Evolutionary conservation across 2,797 vertebrate genomes (phyloP).

Genomic region (Myripristis murdjan): DNA sequence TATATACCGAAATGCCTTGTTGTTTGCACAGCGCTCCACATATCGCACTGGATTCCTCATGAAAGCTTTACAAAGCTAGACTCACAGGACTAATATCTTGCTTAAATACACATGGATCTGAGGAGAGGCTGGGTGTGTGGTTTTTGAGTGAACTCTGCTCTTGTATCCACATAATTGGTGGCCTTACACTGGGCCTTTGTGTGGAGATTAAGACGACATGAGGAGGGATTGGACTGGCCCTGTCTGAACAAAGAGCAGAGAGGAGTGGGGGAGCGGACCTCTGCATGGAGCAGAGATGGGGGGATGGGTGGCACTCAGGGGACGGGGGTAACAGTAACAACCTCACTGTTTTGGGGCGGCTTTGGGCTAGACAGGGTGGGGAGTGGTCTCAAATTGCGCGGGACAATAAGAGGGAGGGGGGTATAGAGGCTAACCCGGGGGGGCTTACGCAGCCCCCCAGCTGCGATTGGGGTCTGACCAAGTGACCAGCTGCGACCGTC

Average conservation of each 20-base stretch:
- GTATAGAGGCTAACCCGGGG: conserved; percentile 23
- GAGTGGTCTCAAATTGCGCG: conserved; percentile 56
- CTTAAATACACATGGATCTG: conserved; percentile 50
- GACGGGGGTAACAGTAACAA: conserved; percentile 67
- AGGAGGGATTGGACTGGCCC: conserved; percentile 83
- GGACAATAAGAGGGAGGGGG: conserved; percentile 68
- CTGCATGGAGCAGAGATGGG: conserved; percentile 37
- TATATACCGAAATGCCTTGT: conserved; percentile 34
- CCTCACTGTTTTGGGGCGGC: conserved; percentile 68
- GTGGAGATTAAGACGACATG: conserved; percentile 87
- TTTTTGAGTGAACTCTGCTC: conserved; percentile 75
- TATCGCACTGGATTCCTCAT: conserved; percentile 32
- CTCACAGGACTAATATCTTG: conserved; percentile 46
- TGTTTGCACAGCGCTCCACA: conserved; percentile 44
- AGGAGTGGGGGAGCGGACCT: conserved; percentile 63
- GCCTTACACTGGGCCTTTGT: conserved; percentile 88
- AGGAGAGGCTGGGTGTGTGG: conserved; percentile 31
- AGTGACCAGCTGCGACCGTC: conserved; percentile 84
- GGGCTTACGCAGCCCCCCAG: conserved; percentile 63
- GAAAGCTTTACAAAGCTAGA: conserved; percentile 50
- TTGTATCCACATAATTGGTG: conserved; percentile 84
- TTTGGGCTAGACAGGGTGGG: conserved; percentile 67
- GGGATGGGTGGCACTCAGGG: conserved; percentile 61
- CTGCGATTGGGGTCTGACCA: conserved; percentile 68
- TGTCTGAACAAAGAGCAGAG: conserved; percentile 81